Evolutionary conservation across 2,888 invertebrate species (phyloP).

Genomic region (Chloromyia formosa): DNA sequence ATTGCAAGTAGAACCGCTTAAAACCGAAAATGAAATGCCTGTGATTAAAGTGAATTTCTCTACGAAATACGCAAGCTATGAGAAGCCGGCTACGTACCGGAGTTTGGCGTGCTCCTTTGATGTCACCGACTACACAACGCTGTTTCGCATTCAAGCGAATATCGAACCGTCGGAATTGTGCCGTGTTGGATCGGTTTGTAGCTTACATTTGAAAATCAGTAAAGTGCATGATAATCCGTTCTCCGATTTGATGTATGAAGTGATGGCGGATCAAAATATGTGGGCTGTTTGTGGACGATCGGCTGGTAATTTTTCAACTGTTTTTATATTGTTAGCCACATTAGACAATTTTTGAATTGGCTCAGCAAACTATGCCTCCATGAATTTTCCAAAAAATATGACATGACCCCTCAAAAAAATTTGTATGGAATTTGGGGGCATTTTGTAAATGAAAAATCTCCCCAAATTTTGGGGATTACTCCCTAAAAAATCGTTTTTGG

Average conservation of each 20-base stretch:
- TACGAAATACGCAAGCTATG: constrained; percentile 67
- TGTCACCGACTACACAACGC: constrained; percentile 83
- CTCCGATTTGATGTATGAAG: constrained; percentile 86
- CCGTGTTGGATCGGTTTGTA: constrained; percentile 88
- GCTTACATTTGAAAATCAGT: constrained; percentile 78
- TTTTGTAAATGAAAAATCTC: too few species aligned
- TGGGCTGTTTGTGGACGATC: constrained; percentile 94
- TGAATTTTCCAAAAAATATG: not conserved
- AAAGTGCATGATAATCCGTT: constrained; percentile 66
- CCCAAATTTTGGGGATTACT: too few species aligned
- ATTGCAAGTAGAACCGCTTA: constrained; percentile 72
- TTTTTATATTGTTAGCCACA: too few species aligned
- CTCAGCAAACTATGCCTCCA: not conserved
- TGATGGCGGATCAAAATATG: constrained; percentile 88
- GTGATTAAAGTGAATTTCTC: constrained; percentile 73
- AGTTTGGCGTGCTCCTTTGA: constrained; percentile 78
- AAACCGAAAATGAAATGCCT: constrained; percentile 67
- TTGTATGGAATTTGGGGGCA: not conserved
- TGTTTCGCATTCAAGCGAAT: constrained; percentile 75
- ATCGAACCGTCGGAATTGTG: constrained; percentile 88
- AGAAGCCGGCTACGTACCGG: constrained; percentile 59
- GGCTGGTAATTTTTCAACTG: constrained; percentile 69
- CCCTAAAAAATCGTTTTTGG: too few species aligned
- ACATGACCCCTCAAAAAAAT: not conserved
- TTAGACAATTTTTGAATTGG: constrained; percentile 43